These are phyloP conservation scores for Enteromius treurensis DNA, from an alignment of 2,797 vertebrate genomes.

Conservation along the genomic window DNA sequence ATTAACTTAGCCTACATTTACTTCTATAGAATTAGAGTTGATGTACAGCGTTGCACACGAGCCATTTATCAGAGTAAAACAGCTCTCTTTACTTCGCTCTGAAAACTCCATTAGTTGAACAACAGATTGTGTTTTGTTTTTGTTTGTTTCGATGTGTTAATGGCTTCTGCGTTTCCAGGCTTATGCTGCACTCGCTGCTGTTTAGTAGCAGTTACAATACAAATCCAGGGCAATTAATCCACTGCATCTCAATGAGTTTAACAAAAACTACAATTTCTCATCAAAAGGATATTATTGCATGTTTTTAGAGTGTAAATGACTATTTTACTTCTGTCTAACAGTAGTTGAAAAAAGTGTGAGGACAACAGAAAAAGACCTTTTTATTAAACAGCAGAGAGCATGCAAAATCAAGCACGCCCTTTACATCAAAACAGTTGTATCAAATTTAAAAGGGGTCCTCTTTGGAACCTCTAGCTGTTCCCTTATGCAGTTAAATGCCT, in stretches of 20 bases:
- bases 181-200: not conserved
- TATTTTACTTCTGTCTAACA: not conserved
- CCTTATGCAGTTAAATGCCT: too few species aligned
- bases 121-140: constrained; percentile 43
- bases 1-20: constrained; percentile 23
- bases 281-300: constrained; percentile 23
- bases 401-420: not conserved
- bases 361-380: not conserved
- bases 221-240: constrained; percentile 24
- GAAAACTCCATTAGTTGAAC: constrained; percentile 40
- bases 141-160: constrained; percentile 34
- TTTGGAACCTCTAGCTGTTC: not conserved
- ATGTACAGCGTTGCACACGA: constrained; percentile 10
- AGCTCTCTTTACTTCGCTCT: not conserved
- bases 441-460: not conserved
- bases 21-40: constrained; percentile 9
- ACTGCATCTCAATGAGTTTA: constrained; percentile 1
- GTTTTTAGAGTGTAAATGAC: not conserved
- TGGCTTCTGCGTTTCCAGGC: constrained; percentile 15
- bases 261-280: constrained; percentile 5
- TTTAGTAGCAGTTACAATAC: constrained; percentile 25
- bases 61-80: constrained; percentile 28
- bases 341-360: not conserved
- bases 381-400: not conserved
- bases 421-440: not conserved